phyloP scores from a whole-genome alignment of 2,113 vertebrate species.

The Cathartes aura region DNA sequence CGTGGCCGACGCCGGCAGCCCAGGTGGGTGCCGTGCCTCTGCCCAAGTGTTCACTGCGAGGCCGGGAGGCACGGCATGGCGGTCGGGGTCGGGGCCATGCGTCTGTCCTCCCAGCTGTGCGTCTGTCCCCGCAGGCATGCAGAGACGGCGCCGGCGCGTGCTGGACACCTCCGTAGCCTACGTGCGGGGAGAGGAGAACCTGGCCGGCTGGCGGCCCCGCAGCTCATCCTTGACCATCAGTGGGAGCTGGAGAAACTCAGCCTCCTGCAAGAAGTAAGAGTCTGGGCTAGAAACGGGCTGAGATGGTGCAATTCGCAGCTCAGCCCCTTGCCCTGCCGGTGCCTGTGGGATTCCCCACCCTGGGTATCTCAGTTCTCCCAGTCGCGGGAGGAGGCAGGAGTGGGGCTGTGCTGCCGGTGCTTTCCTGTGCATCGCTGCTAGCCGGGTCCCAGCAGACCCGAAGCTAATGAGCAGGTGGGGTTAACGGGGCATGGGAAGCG shows the following conservation, averaged over 20 bases:
- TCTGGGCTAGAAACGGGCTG: not conserved
- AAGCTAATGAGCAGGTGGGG: not conserved
- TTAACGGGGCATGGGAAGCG: not conserved
- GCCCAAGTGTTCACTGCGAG: rapidly evolving
- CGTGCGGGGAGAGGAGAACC: constrained; percentile 94
- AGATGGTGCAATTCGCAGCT: not conserved
- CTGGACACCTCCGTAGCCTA: constrained; percentile 96
- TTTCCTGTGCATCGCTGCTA: not conserved
- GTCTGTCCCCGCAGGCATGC: constrained; percentile 83
- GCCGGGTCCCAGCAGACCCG: not conserved
- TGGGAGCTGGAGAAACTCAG: constrained; percentile 98
- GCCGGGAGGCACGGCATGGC: not conserved
- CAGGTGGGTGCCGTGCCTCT: constrained; percentile 77
- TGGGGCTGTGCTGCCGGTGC: not conserved
- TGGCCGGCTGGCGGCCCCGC: constrained; percentile 95
- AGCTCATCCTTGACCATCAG: constrained; percentile 96
- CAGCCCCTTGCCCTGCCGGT: not conserved
- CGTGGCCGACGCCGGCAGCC: constrained; percentile 90
- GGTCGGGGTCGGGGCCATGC: rapidly evolving
- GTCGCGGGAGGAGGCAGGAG: not conserved
- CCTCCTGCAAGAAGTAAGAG: constrained; percentile 90
- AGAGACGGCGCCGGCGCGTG: constrained; percentile 91
- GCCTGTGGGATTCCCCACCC: not conserved
- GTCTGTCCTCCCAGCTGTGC: not conserved
- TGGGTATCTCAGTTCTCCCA: rapidly evolving